phyloP scores from a whole-genome alignment of 2,797 vertebrate species.

The Ficedula albicollis region DNA sequence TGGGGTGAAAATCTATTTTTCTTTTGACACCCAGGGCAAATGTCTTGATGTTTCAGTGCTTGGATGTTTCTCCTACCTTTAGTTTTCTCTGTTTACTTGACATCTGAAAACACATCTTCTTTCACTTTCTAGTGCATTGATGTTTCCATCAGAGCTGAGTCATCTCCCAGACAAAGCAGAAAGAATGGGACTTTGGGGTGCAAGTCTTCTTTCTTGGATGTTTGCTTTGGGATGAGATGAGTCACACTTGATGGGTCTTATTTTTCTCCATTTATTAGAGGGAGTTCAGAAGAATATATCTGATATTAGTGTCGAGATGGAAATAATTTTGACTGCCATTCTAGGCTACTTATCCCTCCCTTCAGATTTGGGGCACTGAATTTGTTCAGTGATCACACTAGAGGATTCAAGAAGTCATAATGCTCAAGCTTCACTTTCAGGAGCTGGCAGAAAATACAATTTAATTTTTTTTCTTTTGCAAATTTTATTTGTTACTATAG shows the following conservation, averaged over 20 bases:
- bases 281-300: background rate
- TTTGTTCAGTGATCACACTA: background rate
- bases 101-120: background rate
- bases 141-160: background rate
- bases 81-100: background rate
- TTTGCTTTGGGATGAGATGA: background rate
- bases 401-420: background rate
- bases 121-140: background rate
- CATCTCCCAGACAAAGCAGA: background rate
- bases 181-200: background rate
- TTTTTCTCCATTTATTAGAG: background rate
- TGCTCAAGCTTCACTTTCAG: background rate
- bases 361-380: background rate
- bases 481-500: background rate
- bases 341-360: background rate
- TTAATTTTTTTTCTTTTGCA: background rate
- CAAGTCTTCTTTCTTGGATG: background rate
- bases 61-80: background rate
- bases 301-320: fast-evolving
- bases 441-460: background rate
- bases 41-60: background rate
- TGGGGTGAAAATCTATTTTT: background rate
- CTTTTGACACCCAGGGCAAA: background rate
- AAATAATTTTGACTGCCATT: background rate
- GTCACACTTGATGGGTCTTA: background rate